These are phyloP conservation scores for Brachymystax lenok DNA, from an alignment of 2,797 vertebrate species.

Conservation along the genomic window DNA sequence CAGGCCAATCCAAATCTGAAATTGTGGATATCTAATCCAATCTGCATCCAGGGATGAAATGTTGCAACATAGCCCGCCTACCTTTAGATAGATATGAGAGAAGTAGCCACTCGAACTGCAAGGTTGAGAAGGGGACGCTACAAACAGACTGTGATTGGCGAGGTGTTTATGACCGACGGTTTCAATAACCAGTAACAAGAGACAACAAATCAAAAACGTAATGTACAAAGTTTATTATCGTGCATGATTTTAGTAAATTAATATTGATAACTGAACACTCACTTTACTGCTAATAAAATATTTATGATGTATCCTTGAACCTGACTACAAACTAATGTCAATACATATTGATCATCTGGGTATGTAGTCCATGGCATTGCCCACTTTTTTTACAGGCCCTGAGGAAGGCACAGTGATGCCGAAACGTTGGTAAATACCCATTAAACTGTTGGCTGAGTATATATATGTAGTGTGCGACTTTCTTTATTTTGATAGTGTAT, in stretches of 20 bases:
- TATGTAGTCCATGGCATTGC: not conserved
- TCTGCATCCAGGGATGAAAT: conserved; percentile 2
- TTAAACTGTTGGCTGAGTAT: too few species aligned
- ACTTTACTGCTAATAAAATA: not conserved
- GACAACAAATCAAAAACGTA: not conserved
- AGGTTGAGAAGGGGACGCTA: not conserved
- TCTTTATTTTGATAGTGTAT: too few species aligned
- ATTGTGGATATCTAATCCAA: conserved; percentile 27
- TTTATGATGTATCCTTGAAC: not conserved
- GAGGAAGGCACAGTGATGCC: too few species aligned
- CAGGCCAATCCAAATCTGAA: conserved; percentile 47
- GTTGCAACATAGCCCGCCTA: conserved; percentile 9
- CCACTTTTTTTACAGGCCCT: not conserved
- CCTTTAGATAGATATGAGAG: conserved; percentile 25
- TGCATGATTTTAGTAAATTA: not conserved
- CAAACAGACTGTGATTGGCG: conserved; percentile 10
- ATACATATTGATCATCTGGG: conserved; percentile 2
- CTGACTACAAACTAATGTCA: not conserved
- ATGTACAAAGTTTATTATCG: not conserved
- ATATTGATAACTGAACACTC: not conserved
- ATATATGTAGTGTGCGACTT: too few species aligned
- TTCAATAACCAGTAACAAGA: conserved; percentile 7
- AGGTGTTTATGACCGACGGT: conserved; percentile 1
- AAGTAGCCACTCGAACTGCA: conserved; percentile 9
- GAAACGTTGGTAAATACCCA: too few species aligned